phyloP scores from a whole-genome alignment of 2,113 vertebrate genomes.

The Melanerpes aurifrons region DNA sequence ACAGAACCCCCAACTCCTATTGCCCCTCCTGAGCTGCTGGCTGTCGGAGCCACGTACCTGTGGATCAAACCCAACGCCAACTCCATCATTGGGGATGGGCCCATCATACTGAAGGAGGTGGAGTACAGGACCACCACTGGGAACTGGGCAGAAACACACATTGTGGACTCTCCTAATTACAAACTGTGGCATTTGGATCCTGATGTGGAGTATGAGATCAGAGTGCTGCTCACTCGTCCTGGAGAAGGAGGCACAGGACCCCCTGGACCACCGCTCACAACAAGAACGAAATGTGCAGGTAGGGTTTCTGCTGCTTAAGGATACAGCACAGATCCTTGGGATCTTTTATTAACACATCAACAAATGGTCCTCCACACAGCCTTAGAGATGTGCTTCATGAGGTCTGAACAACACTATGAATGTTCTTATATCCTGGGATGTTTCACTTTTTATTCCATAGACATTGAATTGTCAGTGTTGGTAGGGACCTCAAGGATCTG shows the following conservation, averaged over 20 bases:
- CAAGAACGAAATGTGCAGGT: conserved; percentile 97
- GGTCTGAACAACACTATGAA: neutral
- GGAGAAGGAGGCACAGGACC: conserved; percentile 95
- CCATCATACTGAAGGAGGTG: conserved; percentile 96
- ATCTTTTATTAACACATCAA: fast-evolving
- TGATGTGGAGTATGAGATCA: conserved; percentile 96
- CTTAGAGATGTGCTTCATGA: fast-evolving
- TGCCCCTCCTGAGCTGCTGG: conserved; percentile 91
- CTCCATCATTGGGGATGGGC: conserved; percentile 96
- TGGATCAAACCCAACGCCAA: conserved; percentile 99
- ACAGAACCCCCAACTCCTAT: conserved; percentile 95
- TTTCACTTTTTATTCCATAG: neutral
- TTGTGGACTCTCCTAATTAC: conserved; percentile 94
- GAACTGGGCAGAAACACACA: conserved; percentile 94
- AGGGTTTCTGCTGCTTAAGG: neutral
- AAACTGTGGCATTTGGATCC: conserved; percentile 98
- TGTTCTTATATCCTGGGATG: neutral
- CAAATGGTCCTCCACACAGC: fast-evolving
- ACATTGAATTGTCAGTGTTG: no score
- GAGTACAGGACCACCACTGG: conserved; percentile 94
- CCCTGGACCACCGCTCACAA: conserved; percentile 91
- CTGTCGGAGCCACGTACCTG: conserved; percentile 94
- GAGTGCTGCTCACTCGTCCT: conserved; percentile 91
- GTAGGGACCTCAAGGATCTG: no score
- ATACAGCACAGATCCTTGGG: fast-evolving